Percentiles rank a stretch among this genome's conserved stretches.
Conservation (phyloP, 2,113 vertebrate species). For the Cyprichromis sp. region DNA sequence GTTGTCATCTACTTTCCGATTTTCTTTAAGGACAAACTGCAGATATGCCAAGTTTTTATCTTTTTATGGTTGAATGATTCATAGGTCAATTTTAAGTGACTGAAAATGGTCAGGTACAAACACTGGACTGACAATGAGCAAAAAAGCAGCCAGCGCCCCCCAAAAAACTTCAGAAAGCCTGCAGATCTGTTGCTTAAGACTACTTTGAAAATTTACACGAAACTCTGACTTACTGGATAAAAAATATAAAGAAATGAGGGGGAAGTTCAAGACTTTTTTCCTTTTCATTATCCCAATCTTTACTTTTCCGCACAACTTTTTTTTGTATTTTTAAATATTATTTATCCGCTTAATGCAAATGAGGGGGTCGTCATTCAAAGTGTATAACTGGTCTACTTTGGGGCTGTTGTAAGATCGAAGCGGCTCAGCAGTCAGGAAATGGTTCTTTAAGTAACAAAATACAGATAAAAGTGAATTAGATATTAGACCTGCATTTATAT, state of each 20-base stretch:
- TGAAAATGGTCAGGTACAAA: neutral
- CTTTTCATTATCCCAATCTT: neutral
- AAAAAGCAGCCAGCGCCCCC: neutral
- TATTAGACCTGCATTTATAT: neutral
- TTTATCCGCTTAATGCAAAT: neutral
- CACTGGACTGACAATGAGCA: neutral
- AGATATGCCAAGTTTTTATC: neutral
- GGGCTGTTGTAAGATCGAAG: neutral
- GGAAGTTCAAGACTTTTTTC: neutral
- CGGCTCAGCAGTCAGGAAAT: neutral
- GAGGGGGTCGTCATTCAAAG: neutral
- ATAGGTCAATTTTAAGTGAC: neutral
- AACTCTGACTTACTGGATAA: neutral
- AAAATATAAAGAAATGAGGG: neutral
- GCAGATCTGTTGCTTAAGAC: neutral
- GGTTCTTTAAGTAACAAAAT: neutral
- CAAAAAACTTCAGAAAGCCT: neutral
- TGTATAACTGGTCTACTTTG: neutral
- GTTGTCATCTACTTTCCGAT: neutral
- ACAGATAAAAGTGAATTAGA: neutral
- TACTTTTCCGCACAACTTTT: neutral
- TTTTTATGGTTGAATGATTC: neutral
- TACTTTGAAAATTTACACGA: neutral
- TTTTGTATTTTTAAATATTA: neutral
- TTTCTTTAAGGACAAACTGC: neutral